Conservation (phyloP, 2,797 vertebrate species). For the Typhlichthys subterraneus region DNA sequence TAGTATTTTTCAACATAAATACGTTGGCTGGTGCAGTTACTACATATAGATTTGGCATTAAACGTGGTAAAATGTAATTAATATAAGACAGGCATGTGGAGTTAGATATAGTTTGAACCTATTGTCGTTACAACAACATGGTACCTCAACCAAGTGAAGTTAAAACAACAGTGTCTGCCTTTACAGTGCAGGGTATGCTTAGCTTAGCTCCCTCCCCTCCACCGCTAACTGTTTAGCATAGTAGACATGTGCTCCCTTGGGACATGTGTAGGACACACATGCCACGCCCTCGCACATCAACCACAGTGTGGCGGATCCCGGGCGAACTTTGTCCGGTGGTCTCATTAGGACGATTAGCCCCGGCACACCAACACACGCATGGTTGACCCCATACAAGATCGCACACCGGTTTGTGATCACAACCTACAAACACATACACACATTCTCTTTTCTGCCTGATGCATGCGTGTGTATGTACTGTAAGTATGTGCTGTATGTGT, state of each 20-base stretch:
- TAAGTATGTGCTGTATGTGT: too few relatives aligned
- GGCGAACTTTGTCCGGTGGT: slow-evolving; percentile 34
- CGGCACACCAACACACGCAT: slow-evolving; percentile 58
- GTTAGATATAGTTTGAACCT: too few relatives aligned
- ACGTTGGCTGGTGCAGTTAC: too few relatives aligned
- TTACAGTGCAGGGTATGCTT: neutral
- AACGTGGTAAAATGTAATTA: too few relatives aligned
- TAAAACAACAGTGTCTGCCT: too few relatives aligned
- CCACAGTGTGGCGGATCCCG: slow-evolving; percentile 40
- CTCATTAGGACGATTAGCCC: slow-evolving; percentile 51
- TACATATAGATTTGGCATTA: too few relatives aligned
- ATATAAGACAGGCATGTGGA: too few relatives aligned
- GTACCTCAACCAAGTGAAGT: too few relatives aligned
- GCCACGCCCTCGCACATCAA: slow-evolving; percentile 45
- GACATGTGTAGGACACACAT: slow-evolving; percentile 46
- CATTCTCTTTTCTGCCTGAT: slow-evolving; percentile 44
- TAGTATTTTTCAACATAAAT: too few relatives aligned
- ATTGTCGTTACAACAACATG: too few relatives aligned
- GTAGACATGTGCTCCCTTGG: slow-evolving; percentile 41
- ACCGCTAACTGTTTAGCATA: slow-evolving; percentile 44
- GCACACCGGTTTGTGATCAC: neutral
- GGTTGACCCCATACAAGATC: slow-evolving; percentile 40
- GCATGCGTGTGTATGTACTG: slow-evolving; percentile 53
- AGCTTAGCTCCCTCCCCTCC: slow-evolving; percentile 5
- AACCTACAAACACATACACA: neutral